Conservation (phyloP, 2,113 vertebrate species). For the Fukomys damarensis region DNA sequence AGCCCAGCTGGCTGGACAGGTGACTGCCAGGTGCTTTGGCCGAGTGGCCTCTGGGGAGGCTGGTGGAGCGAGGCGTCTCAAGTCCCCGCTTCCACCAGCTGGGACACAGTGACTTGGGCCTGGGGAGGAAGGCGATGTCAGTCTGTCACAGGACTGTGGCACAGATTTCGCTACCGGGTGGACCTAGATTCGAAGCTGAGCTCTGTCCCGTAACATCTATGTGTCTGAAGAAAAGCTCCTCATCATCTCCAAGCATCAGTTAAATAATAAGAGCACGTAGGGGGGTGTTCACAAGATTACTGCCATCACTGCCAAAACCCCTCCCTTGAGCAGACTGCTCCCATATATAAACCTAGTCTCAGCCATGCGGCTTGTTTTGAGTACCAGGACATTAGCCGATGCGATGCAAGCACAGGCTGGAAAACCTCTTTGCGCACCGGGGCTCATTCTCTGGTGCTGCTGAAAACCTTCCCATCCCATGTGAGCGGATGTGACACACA, state of each 20-base stretch:
- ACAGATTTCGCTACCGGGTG: background rate
- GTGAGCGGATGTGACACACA: background rate
- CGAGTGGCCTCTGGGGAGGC: background rate
- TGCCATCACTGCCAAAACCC: background rate
- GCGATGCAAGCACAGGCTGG: background rate
- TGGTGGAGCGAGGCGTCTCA: background rate
- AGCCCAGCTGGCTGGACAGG: background rate
- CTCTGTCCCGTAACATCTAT: background rate
- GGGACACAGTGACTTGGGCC: background rate
- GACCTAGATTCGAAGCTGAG: background rate
- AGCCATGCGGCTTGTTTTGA: background rate
- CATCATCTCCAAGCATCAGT: background rate
- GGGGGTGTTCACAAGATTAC: background rate
- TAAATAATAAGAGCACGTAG: background rate
- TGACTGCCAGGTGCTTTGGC: background rate
- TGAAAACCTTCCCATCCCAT: background rate
- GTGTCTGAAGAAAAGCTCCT: background rate
- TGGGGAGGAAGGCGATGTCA: background rate
- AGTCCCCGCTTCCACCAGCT: background rate
- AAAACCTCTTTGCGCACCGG: background rate
- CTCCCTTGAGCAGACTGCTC: background rate
- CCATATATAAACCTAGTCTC: background rate
- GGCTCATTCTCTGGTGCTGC: background rate
- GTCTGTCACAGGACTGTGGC: too few species aligned
- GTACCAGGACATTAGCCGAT: background rate